Evolutionary conservation across 2,888 invertebrate genomes (phyloP).

Genomic region (Watsonalla binaria): DNA sequence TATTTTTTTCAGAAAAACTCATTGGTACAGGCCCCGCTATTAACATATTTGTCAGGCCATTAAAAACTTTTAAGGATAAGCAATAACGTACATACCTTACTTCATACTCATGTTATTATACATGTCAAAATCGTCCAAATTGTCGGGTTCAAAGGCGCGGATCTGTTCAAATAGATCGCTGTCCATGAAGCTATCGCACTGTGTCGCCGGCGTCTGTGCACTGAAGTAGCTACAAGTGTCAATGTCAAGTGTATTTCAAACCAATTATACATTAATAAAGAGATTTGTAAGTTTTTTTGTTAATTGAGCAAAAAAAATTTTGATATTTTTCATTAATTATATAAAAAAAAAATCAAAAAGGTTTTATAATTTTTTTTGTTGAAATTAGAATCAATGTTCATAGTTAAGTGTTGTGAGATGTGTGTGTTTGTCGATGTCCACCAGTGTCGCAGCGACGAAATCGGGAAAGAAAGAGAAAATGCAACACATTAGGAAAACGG

Average conservation of each 20-base stretch:
- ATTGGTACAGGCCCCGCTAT: too few species aligned
- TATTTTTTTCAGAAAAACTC: too few species aligned
- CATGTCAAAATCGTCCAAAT: constrained; percentile 61
- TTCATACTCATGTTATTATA: constrained; percentile 59
- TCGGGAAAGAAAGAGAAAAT: constrained; percentile 77
- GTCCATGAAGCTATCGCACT: constrained; percentile 62
- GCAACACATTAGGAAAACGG: constrained; percentile 74
- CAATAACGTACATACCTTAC: constrained; percentile 41
- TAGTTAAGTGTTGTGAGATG: constrained; percentile 2
- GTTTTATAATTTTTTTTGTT: too few species aligned
- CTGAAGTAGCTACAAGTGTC: constrained; percentile 53
- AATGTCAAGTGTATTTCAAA: background rate
- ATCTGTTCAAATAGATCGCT: constrained; percentile 69
- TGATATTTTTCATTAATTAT: too few species aligned
- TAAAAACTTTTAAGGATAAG: too few species aligned
- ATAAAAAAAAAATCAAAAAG: too few species aligned
- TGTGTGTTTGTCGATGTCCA: constrained; percentile 17
- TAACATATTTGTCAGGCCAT: too few species aligned
- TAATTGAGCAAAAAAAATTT: background rate
- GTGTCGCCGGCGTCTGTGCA: constrained; percentile 52
- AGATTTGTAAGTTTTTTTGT: background rate
- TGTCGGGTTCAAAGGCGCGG: constrained; percentile 60
- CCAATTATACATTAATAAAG: background rate
- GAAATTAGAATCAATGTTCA: too few species aligned
- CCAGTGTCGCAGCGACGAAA: constrained; percentile 31